A percentile compares a stretch with the other conserved stretches of the same genome.
These are phyloP conservation scores for Cydia fagiglandana DNA, from an alignment of 1,140 invertebrate species.

Conservation along the genomic window DNA sequence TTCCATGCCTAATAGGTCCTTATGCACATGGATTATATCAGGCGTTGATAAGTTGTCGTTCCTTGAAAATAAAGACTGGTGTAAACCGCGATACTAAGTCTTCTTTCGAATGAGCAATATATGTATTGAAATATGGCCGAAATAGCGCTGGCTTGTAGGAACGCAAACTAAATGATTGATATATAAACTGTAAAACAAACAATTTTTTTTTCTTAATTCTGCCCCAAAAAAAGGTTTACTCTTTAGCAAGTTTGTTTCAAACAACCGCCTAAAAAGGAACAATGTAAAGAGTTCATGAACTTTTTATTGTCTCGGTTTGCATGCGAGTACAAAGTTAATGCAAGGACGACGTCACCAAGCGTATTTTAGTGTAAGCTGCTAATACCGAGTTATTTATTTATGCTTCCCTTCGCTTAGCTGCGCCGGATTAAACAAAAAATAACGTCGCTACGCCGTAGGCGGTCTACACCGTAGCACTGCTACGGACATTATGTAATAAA, in stretches of 20 bases:
- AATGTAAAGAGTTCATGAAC: not conserved
- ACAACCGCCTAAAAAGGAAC: not conserved
- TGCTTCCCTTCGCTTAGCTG: conserved; percentile 14
- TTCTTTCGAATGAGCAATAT: no score
- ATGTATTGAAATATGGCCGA: no score
- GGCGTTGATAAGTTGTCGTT: no score
- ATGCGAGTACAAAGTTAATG: conserved; percentile 19
- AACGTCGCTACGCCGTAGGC: conserved; percentile 16
- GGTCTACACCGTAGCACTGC: conserved; percentile 5
- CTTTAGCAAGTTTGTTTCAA: not conserved
- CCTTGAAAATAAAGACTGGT: no score
- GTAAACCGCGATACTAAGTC: no score
- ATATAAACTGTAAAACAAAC: not conserved
- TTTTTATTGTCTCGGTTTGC: conserved; percentile 7
- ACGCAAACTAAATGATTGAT: not conserved
- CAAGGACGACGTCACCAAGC: not conserved
- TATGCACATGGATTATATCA: no score
- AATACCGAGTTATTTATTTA: conserved; percentile 31
- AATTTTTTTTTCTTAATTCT: not conserved
- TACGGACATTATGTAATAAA: conserved; percentile 25
- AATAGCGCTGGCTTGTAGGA: no score
- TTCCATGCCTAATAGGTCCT: no score
- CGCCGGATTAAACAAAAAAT: conserved; percentile 25
- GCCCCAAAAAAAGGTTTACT: not conserved
- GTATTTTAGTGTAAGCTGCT: conserved; percentile 30